phyloP scores from a whole-genome alignment of 2,888 invertebrate genomes.

The Drosophila colorata region DNA sequence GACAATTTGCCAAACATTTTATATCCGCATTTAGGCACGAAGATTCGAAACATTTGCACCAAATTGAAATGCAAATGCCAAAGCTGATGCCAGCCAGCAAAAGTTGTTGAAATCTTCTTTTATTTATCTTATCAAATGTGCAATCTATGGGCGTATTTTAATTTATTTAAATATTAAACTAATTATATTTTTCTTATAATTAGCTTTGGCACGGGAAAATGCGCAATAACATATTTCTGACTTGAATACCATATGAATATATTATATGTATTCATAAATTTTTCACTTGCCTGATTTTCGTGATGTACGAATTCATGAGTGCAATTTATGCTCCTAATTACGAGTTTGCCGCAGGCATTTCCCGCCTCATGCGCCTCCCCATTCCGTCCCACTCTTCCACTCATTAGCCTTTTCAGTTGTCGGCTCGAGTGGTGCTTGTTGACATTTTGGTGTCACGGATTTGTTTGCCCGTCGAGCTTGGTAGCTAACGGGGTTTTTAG shows the following conservation, averaged over 20 bases:
- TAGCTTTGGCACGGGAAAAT: constrained; percentile 21
- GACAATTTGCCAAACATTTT: constrained; percentile 79
- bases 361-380: constrained; percentile 64
- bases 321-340: constrained; percentile 62
- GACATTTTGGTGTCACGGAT: constrained; percentile 77
- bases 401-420: constrained; percentile 74
- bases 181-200: constrained; percentile 42
- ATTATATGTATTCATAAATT: constrained; percentile 12
- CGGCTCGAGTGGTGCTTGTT: constrained; percentile 53
- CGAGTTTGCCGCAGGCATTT: constrained; percentile 63
- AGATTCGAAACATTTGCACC: constrained; percentile 35
- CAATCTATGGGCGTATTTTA: constrained; percentile 2
- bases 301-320: constrained; percentile 36
- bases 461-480: constrained; percentile 35
- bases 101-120: constrained; percentile 9
- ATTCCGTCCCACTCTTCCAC: constrained; percentile 14
- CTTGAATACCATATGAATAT: constrained; percentile 28
- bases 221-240: neutral
- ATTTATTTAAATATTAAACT: constrained; percentile 8
- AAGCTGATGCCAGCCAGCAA: constrained; percentile 18
- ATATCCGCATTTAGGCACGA: constrained; percentile 60
- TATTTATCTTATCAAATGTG: constrained; percentile 39
- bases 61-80: constrained; percentile 60
- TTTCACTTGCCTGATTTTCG: constrained; percentile 37
- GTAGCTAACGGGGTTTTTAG: constrained; percentile 29